Conservation (phyloP, 2,797 vertebrate species). For the Thripadectes ignobilis region DNA sequence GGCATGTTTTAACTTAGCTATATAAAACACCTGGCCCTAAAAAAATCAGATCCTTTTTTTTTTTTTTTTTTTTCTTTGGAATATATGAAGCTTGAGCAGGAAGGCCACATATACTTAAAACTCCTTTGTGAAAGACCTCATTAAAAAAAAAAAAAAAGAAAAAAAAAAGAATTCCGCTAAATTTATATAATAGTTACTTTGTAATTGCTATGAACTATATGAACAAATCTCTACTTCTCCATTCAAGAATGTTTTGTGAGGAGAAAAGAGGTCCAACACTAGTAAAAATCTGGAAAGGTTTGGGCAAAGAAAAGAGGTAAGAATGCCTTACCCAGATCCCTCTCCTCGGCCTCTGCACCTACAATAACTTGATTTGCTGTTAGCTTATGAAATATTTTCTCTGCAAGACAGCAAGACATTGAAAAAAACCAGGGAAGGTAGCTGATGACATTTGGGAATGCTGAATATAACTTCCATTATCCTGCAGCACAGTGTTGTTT, state of each 20-base stretch:
- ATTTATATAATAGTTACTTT: conserved; percentile 26
- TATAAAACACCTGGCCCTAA: conserved; percentile 61
- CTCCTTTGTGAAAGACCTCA: conserved; percentile 29
- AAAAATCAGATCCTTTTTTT: background rate
- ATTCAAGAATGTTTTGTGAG: conserved; percentile 34
- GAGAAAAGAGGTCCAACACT: background rate
- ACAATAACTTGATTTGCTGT: background rate
- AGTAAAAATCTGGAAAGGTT: background rate
- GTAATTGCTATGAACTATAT: background rate
- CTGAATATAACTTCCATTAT: background rate
- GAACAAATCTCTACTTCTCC: conserved; percentile 9
- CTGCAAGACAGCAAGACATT: background rate
- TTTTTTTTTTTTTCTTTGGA: background rate
- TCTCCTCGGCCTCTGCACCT: background rate
- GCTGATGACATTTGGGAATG: background rate
- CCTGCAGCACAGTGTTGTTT: background rate
- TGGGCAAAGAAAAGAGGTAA: background rate
- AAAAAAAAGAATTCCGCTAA: background rate
- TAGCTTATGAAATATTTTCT: background rate
- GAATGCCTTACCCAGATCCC: background rate
- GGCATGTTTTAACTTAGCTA: background rate
- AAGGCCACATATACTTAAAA: background rate
- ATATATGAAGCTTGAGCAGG: conserved; percentile 17
- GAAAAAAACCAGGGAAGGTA: background rate
- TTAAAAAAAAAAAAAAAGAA: background rate